Evolutionary conservation across 2,113 vertebrate genomes (phyloP).

Genomic region (Malurus alboscapulatus): DNA sequence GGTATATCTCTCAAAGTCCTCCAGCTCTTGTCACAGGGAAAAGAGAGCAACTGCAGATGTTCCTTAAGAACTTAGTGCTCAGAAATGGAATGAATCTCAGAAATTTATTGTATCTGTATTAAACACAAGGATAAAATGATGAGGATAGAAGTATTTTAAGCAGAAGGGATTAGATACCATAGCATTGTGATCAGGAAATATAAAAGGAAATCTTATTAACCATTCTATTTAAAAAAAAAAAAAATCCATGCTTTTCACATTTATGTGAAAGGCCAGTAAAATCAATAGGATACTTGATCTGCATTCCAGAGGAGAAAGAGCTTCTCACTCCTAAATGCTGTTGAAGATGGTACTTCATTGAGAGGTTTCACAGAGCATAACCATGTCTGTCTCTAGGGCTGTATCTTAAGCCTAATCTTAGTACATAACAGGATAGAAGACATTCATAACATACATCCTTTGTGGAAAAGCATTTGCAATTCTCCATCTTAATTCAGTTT

Average conservation of each 20-base stretch:
- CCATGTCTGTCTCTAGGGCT: neutral
- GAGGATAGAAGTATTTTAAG: neutral
- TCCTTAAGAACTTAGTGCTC: neutral
- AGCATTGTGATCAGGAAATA: neutral
- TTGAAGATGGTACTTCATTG: neutral
- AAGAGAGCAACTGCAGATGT: neutral
- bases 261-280: neutral
- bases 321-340: neutral
- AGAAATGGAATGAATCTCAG: neutral
- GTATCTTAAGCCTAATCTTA: neutral
- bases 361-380: neutral
- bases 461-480: neutral
- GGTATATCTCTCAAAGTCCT: neutral
- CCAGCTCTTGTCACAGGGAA: neutral
- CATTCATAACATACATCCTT: neutral
- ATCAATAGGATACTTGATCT: neutral
- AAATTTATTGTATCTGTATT: neutral
- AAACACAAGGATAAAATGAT: neutral
- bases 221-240: neutral
- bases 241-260: neutral
- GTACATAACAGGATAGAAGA: neutral
- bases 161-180: neutral
- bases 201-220: slow-evolving; percentile 13
- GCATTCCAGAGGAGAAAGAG: neutral
- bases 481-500: neutral